Percentiles rank a stretch among this genome's conserved stretches.
Conservation (phyloP, 2,113 vertebrate genomes). For the Sclerurus mexicanus region DNA sequence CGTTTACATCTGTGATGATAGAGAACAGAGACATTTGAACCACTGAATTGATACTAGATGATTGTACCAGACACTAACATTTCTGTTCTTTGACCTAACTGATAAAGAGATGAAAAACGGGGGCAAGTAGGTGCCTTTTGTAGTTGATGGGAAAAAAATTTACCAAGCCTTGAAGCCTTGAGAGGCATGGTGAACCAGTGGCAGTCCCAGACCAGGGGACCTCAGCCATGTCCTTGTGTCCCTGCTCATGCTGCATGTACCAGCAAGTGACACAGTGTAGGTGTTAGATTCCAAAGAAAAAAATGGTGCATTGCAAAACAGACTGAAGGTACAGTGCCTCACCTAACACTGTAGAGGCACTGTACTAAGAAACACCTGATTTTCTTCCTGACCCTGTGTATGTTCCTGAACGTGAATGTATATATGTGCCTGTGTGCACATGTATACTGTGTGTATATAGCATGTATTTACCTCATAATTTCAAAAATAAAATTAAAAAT, state of each 20-base stretch:
- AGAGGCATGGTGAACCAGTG: background rate
- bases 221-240: background rate
- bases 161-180: background rate
- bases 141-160: background rate
- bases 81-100: background rate
- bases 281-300: background rate
- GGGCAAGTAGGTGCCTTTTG: accelerated
- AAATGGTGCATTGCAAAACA: background rate
- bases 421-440: background rate
- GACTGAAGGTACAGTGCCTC: background rate
- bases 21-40: background rate
- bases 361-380: background rate
- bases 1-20: background rate
- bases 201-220: background rate
- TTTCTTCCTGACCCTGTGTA: background rate
- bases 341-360: accelerated
- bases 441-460: background rate
- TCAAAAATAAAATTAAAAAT: background rate
- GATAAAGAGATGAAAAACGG: background rate
- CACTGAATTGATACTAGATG: background rate
- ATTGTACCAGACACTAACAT: background rate
- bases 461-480: background rate
- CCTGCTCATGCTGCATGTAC: accelerated
- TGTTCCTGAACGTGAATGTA: background rate
- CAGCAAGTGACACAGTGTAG: accelerated